Base-by-base conservation (phyloP, 2,888 invertebrate genomes). In the Acanthoscelides obtectus region DNA sequence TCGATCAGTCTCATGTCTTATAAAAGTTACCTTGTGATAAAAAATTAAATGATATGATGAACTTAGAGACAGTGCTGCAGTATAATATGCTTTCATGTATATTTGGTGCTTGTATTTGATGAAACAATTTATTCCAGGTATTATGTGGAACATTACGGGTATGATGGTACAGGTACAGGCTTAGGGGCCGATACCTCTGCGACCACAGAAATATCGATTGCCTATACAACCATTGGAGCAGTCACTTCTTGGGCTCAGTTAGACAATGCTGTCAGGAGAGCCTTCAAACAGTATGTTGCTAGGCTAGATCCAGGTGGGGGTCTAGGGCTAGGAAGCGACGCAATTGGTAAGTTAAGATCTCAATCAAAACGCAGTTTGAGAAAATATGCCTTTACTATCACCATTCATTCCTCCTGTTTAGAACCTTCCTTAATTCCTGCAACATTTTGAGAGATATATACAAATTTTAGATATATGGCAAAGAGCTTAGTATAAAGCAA, bases 201-300 rank as follows among this genome's bases (percentile, higher is more conserved):
- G 79, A 77, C 75, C 65, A 88, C 89, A 75, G 92, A 92, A 84
- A 93, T 94, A 82, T 88, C 94, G 3, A 94, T 98, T 82, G 97
- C 97, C 19, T 93, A 91, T 80, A 93, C 98, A 2, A 94, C 93
- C 81, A 94, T 98, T 75, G 95, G 95, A 78, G 94, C 95, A 73
- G 96, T 96, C 85, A 97, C 96, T 0, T 95, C 94, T 72, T 98
- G 98, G 98, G 96, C 96, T 83, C 93, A 95, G 82, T 87, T 98
- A 81, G 98, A 98, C 86, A 94, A 94, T 80, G 93, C 94, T 79
- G 94, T 98, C 75, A 89, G 95, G 80, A 92, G 96, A 85, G 93
- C 96, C 70, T 97, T 98, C 85, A 97, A 97, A 85, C 98, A 98
- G 81, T 98, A 98, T 86, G 89, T 97, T 71, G 92, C 95, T 67